A percentile compares a stretch with the other conserved stretches of the same genome.
Conservation (phyloP, 2,888 invertebrate species). For the Meiosimyza decipiens region DNA sequence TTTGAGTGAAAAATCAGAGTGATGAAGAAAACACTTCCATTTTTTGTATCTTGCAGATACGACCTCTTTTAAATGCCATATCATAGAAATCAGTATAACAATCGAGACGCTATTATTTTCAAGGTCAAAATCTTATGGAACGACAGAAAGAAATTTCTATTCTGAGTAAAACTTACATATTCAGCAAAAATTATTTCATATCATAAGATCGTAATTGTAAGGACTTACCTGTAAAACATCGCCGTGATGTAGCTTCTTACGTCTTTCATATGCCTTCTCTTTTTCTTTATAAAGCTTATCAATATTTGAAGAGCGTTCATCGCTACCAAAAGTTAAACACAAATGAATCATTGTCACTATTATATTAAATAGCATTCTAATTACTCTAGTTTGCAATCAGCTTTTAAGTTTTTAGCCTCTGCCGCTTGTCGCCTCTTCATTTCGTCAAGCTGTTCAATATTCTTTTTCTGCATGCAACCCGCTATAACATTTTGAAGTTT, state of each 20-base stretch:
- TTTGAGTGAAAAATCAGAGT: no score
- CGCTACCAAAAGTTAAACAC: conserved; percentile 26
- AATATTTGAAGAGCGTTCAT: conserved; percentile 29
- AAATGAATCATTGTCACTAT: background rate
- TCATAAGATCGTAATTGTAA: background rate
- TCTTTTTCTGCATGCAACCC: conserved; percentile 35
- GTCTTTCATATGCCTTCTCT: conserved; percentile 23
- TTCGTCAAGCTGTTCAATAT: conserved; percentile 25
- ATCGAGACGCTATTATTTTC: no score
- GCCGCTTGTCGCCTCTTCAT: conserved; percentile 18
- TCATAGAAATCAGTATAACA: no score
- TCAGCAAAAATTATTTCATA: background rate
- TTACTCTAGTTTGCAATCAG: conserved; percentile 39
- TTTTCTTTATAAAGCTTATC: conserved; percentile 33
- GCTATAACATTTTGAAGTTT: conserved; percentile 42
- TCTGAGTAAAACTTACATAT: background rate
- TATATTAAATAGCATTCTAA: conserved; percentile 6
- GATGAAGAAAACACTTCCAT: no score
- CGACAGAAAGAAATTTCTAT: no score
- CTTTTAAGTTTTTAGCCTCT: conserved; percentile 1
- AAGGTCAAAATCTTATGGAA: no score
- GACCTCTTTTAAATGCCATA: no score
- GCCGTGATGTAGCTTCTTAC: conserved; percentile 32
- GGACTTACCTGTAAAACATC: conserved; percentile 38
- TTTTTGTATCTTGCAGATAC: no score